Percentiles rank a stretch among this genome's conserved stretches.
Evolutionary conservation across 2,797 vertebrate species (phyloP).

Genomic region (Sebastes flavidus): DNA sequence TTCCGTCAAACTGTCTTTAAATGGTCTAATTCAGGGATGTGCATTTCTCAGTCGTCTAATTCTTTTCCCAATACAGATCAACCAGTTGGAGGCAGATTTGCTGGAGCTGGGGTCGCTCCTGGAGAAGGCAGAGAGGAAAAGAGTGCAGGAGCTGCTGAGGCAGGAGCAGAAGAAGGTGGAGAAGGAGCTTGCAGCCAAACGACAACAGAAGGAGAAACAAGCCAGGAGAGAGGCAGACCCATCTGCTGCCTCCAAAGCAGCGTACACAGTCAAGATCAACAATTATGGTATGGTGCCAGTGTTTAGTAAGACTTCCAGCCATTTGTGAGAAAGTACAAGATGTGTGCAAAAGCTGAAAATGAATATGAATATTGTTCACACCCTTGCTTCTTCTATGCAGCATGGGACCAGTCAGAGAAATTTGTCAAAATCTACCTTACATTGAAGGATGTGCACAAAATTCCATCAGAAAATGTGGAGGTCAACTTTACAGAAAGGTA

Average conservation of each 20-base stretch:
- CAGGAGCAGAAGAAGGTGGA: slow-evolving; percentile 90
- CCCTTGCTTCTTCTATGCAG: slow-evolving; percentile 66
- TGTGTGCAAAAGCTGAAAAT: neutral
- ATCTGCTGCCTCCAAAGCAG: slow-evolving; percentile 60
- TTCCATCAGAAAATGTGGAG: slow-evolving; percentile 90
- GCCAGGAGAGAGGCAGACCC: slow-evolving; percentile 74
- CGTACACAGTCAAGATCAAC: slow-evolving; percentile 95
- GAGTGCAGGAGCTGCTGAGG: slow-evolving; percentile 84
- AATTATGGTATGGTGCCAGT: slow-evolving; percentile 87
- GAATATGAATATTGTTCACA: neutral
- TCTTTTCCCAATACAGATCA: slow-evolving; percentile 66
- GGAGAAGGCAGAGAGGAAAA: slow-evolving; percentile 85
- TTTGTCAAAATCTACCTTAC: slow-evolving; percentile 97
- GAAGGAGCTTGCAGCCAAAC: slow-evolving; percentile 87
- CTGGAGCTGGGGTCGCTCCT: slow-evolving; percentile 87
- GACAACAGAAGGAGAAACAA: slow-evolving; percentile 81
- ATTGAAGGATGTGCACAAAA: slow-evolving; percentile 90
- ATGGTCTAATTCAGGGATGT: neutral
- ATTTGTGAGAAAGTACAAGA: neutral
- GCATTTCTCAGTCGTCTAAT: neutral
- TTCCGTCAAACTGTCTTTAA: neutral
- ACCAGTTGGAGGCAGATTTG: slow-evolving; percentile 89
- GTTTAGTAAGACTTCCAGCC: neutral
- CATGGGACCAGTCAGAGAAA: slow-evolving; percentile 99
- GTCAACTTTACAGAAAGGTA: slow-evolving; percentile 92